Percentiles rank a stretch among this genome's conserved stretches.
These are phyloP conservation scores for Anguilla marmorata DNA, from an alignment of 2,797 vertebrate species.

Conservation along the genomic window DNA sequence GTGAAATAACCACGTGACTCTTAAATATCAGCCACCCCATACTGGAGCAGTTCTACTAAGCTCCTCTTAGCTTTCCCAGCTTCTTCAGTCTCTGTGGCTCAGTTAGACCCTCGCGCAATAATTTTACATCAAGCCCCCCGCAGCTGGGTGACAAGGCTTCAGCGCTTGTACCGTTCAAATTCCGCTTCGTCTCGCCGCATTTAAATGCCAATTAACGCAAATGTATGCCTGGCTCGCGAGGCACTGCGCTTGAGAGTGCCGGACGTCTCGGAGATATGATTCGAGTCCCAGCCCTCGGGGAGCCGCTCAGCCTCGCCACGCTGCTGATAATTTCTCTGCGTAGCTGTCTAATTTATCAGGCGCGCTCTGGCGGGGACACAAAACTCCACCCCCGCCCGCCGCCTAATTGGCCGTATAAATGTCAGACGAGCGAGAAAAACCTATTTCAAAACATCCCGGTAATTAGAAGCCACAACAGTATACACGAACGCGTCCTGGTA, in stretches of 20 bases:
- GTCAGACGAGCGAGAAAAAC: not conserved
- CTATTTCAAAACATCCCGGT: not conserved
- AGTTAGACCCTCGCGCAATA: not conserved
- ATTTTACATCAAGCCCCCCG: constrained; percentile 40
- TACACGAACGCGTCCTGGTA: not conserved
- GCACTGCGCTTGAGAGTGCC: constrained; percentile 21
- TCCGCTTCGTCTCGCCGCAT: constrained; percentile 51
- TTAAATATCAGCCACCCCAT: not conserved
- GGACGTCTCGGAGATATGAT: constrained; percentile 24
- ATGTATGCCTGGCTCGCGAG: constrained; percentile 14
- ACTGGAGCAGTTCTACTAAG: not conserved
- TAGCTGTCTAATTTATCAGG: constrained; percentile 16
- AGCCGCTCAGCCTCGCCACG: not conserved
- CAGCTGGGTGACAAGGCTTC: constrained; percentile 32
- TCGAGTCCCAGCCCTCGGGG: not conserved
- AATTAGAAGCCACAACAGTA: not conserved
- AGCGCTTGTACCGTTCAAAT: constrained; percentile 45
- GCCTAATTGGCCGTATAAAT: constrained; percentile 9
- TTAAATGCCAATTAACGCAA: constrained; percentile 32
- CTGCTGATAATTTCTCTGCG: not conserved
- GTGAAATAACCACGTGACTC: not conserved
- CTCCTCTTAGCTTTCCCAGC: not conserved
- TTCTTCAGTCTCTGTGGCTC: not conserved
- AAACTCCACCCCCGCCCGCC: not conserved
- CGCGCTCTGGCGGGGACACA: not conserved